Percentiles rank a stretch among this genome's conserved stretches.
phyloP scores from a whole-genome alignment of 2,113 vertebrate species.

The Artemisiospiza belli region DNA sequence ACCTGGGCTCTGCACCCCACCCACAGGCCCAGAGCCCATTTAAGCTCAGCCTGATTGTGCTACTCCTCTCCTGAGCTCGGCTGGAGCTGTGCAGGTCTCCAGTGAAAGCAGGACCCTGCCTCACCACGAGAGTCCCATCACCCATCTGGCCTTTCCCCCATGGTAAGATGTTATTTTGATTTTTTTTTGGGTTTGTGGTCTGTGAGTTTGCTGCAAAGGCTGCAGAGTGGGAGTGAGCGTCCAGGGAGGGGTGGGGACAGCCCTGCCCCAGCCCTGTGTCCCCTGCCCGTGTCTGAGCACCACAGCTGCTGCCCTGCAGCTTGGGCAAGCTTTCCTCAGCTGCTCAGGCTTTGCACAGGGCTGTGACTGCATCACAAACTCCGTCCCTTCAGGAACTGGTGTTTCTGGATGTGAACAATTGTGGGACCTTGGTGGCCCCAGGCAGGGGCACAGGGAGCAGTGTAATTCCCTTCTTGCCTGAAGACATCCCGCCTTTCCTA shows the following conservation, averaged over 20 bases:
- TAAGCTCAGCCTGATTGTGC: background rate
- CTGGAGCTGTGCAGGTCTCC: fast-evolving
- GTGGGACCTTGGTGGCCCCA: fast-evolving
- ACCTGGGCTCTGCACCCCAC: background rate
- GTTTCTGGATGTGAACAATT: background rate
- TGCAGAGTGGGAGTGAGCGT: background rate
- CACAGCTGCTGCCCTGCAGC: fast-evolving
- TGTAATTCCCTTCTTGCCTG: conserved; percentile 63
- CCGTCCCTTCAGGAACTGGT: background rate
- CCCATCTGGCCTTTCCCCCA: fast-evolving
- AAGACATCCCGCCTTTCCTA: conserved; percentile 39
- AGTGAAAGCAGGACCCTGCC: fast-evolving
- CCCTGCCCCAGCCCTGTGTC: background rate
- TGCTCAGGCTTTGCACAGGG: background rate
- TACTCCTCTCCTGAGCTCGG: fast-evolving
- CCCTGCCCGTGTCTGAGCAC: fast-evolving
- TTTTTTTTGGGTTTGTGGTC: fast-evolving
- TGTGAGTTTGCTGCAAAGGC: background rate
- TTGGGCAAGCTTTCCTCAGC: background rate
- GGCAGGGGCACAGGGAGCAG: background rate
- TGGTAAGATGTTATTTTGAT: background rate
- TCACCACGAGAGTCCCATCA: fast-evolving
- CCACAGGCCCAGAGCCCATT: background rate
- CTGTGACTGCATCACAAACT: background rate
- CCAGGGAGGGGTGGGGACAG: too few species aligned